These are phyloP conservation scores for Drosophila dunni DNA, from an alignment of 1,140 invertebrate genomes.

Conservation along the genomic window DNA sequence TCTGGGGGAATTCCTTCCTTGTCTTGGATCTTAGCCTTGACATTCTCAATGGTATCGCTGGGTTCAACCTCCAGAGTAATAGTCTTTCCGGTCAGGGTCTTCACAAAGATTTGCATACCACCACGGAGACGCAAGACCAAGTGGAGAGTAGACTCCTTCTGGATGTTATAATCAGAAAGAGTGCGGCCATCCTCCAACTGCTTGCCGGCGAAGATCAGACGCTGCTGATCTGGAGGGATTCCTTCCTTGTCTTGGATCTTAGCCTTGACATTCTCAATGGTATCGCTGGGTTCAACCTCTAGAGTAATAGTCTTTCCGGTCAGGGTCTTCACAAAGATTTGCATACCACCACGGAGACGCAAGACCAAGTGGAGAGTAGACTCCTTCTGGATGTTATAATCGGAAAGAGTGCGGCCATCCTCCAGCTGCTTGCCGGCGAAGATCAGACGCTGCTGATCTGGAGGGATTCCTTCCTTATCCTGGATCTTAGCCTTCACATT, in stretches of 20 bases:
- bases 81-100: constrained; percentile 92
- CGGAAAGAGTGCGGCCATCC: constrained; percentile 91
- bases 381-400: constrained; percentile 95
- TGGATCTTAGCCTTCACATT: constrained; percentile 93
- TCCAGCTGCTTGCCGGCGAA: constrained; percentile 92
- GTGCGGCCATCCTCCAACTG: constrained; percentile 92
- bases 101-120: constrained; percentile 94
- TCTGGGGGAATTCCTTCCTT: constrained; percentile 88
- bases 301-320: constrained; percentile 93
- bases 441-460: constrained; percentile 90
- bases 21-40: constrained; percentile 92
- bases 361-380: constrained; percentile 95
- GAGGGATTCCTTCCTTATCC: constrained; percentile 90
- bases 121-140: constrained; percentile 92
- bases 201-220: constrained; percentile 91
- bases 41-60: constrained; percentile 92
- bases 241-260: constrained; percentile 91
- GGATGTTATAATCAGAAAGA: constrained; percentile 92
- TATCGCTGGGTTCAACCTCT: constrained; percentile 91
- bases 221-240: constrained; percentile 90
- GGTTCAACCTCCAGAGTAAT: constrained; percentile 92
- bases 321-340: constrained; percentile 92
- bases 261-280: constrained; percentile 93
- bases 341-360: constrained; percentile 94
- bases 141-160: constrained; percentile 95